Base-by-base conservation (phyloP, 2,888 invertebrate species). In the Chloroclysta siterata region DNA sequence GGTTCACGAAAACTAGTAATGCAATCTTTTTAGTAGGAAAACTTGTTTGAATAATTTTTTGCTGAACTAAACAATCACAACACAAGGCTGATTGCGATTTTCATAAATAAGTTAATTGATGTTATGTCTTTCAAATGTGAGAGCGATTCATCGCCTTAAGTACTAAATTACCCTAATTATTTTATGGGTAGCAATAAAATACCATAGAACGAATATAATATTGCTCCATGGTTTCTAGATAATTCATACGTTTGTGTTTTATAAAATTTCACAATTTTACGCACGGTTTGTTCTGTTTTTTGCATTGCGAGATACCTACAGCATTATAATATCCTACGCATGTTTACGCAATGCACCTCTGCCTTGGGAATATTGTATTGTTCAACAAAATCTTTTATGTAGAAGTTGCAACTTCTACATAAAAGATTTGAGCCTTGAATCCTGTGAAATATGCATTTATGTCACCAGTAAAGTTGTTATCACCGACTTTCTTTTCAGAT, bases 401-500 rank as follows among this genome's bases (percentile, higher is more conserved):
- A 33, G 33, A 33, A 8, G 8, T 8, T 33, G 33, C 33, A 33
- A 8, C 33, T 22, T 22, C 7, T 33, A 8, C 5, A 6, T 33
- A 33, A 33, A 33, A 33, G 6, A 8, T 33, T 22, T 22, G 22
- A 22, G 22, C n/a, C n/a, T n/a, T 2, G 22, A 22, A n/a, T n/a
- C n/a, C n/a, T 22, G 22, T 22, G 22, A 22, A 2, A 22, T 8
- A 33, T 8, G 1, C 33, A 33, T 5, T 0, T 8, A 33, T 5
- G 8, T 33, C 1, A 39, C 11, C 36, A 36, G 36, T 39, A 39
- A 11, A 10, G 11, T 11, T 39, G 11, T 8, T 8, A 33, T 11
- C 36, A 39, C 36, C 5, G 46, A 7, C 8, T 14, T 14, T 14
- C 5, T 33, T 53, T 53, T 28, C 85, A 97, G 97, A 95, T 97